phyloP scores from a whole-genome alignment of 2,113 vertebrate genomes.

The Trichomycterus rosablanca region DNA sequence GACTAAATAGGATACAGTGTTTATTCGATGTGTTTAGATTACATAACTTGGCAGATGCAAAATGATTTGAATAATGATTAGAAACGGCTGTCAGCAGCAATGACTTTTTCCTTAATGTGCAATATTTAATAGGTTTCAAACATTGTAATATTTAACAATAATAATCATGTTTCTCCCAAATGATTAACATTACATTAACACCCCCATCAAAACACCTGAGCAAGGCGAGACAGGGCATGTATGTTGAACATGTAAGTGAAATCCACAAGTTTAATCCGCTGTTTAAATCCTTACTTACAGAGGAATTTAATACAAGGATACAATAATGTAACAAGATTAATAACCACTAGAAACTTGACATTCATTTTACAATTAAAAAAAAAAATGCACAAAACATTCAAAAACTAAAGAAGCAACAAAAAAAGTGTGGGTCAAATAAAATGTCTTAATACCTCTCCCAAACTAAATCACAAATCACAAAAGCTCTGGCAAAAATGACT shows the following conservation, averaged over 20 bases:
- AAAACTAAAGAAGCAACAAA: no score
- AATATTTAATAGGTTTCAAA: slow-evolving; percentile 23
- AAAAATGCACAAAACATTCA: slow-evolving; percentile 42
- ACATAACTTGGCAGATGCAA: slow-evolving; percentile 57
- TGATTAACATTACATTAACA: slow-evolving; percentile 47
- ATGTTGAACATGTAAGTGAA: slow-evolving; percentile 45
- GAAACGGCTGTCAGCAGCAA: slow-evolving; percentile 51
- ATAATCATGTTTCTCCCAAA: slow-evolving; percentile 46
- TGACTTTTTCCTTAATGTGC: slow-evolving; percentile 44
- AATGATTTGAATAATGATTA: slow-evolving; percentile 22
- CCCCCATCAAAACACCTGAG: slow-evolving; percentile 15
- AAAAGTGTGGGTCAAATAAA: slow-evolving; percentile 11
- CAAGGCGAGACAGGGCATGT: slow-evolving; percentile 18
- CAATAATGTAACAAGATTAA: slow-evolving; percentile 66
- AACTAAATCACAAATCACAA: slow-evolving; percentile 60
- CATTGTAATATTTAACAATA: slow-evolving; percentile 27
- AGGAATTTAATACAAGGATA: slow-evolving; percentile 50
- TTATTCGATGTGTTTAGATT: slow-evolving; percentile 59
- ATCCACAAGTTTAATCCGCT: slow-evolving; percentile 54
- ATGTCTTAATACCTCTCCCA: slow-evolving; percentile 56
- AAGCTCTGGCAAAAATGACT: slow-evolving; percentile 60
- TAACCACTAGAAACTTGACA: slow-evolving; percentile 73
- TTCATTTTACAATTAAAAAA: slow-evolving; percentile 68
- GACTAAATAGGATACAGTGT: slow-evolving; percentile 51
- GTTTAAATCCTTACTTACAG: slow-evolving; percentile 50